Evolutionary conservation across 2,113 vertebrate species (phyloP).

Genomic region (Ranitomeya variabilis): DNA sequence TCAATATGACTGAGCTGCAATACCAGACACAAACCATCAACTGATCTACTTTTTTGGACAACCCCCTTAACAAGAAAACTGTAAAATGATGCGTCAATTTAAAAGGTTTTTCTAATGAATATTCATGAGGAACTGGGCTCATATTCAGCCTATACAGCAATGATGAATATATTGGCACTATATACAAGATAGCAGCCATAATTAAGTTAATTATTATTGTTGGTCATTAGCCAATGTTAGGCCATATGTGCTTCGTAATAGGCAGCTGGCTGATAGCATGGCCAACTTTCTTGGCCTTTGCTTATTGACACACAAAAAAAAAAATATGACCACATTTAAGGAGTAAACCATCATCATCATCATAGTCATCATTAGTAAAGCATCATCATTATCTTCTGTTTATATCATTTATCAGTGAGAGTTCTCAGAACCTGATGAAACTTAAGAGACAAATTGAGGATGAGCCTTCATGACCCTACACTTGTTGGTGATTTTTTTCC

Average conservation of each 20-base stretch:
- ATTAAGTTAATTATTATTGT: constrained; percentile 27
- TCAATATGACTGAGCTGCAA: too few relatives aligned
- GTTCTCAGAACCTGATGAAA: neutral
- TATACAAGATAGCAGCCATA: neutral
- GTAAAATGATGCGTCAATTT: neutral
- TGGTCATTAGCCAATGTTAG: constrained; percentile 25
- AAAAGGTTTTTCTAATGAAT: neutral
- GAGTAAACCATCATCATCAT: neutral
- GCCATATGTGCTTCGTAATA: constrained; percentile 12
- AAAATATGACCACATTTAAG: neutral
- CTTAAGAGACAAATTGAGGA: neutral
- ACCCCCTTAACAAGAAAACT: neutral
- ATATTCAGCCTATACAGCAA: neutral
- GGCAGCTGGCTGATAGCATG: constrained; percentile 15
- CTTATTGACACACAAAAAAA: neutral
- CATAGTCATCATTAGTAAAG: neutral
- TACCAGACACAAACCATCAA: too few relatives aligned
- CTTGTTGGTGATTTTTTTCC: neutral
- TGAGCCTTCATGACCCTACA: neutral
- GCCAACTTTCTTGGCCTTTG: constrained; percentile 14
- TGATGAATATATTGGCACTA: constrained; percentile 26
- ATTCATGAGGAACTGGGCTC: neutral
- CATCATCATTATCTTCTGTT: neutral
- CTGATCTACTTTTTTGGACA: too few relatives aligned
- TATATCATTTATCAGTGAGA: neutral